phyloP scores from a whole-genome alignment of 2,888 invertebrate species.

The Noctua pronuba region DNA sequence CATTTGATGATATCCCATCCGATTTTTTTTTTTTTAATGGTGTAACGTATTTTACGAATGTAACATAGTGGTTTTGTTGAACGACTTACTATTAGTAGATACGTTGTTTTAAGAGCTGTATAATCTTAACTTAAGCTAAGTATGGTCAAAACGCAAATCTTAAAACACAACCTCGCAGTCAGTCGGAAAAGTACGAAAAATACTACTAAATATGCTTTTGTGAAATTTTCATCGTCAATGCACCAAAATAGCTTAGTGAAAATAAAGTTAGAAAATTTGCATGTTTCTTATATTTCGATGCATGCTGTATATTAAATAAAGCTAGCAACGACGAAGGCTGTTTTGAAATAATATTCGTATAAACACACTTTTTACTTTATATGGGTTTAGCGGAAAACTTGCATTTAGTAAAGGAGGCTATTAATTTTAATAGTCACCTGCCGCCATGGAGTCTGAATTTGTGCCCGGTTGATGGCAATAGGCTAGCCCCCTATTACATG shows the following conservation, averaged over 20 bases:
- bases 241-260: background rate
- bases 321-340: background rate
- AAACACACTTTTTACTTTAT: background rate
- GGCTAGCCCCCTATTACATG: background rate
- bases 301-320: slow-evolving; percentile 10
- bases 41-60: too few species aligned
- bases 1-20: too few species aligned
- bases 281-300: background rate
- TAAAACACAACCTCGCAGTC: background rate
- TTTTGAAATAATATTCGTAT: slow-evolving; percentile 3
- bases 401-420: slow-evolving; percentile 6
- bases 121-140: background rate
- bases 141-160: background rate
- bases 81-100: background rate
- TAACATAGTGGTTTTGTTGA: background rate
- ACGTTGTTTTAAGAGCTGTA: background rate
- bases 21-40: too few species aligned
- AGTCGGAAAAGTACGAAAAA: background rate
- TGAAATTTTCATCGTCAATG: background rate
- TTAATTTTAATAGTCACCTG: slow-evolving; percentile 4
- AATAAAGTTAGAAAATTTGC: background rate
- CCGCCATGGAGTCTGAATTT: background rate
- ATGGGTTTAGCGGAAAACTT: slow-evolving; percentile 1
- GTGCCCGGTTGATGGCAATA: background rate
- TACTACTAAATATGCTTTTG: background rate